Evolutionary conservation across 2,888 invertebrate genomes (phyloP), one percentile per base, ranked within the genome.

Genomic region (Acleris sparsana): DNA sequence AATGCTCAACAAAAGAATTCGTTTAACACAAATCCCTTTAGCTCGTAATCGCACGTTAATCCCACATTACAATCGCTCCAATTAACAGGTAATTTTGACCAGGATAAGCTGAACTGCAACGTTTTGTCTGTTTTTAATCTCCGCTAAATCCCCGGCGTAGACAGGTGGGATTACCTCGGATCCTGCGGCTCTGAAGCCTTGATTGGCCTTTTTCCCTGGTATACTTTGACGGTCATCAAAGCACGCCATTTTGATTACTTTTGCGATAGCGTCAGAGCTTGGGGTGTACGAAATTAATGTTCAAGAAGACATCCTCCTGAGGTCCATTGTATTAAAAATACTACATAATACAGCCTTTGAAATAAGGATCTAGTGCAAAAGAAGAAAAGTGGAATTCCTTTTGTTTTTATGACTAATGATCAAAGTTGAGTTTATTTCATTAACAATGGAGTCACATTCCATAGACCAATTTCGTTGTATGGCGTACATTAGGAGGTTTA

Each of bases 141-240:
- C 25, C 56, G 53, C 53, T 51, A 62, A 71, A 72, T 72, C 72
- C 69, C 61, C 56, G 29, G 63, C 65, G 68, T 69, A 68, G 72
- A 72, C 72, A 74, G 67, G 72, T 70, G 67, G 71, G 68, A 70
- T 72, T 72, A 69, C 56, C 29, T 22, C 5, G 13, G 60, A 70
- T 64, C 69, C 70, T 57, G 55, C 57, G 60, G 53, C 60, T 62
- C 63, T 55, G 25, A 60, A 63, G 53, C 62, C 65, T 55, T 68
- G 62, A 68, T 69, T 69, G 56, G 46, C 62, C 49, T 69, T 66
- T 65, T 59, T 59, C 62, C 63, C 43, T 13, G 53, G 17, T 39
- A 39, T 43, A 29, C 46, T 44, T 13, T 29, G 16, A 29, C 39
- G 46, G 25, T 46, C 61, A 39, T 53, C 55, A 53, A 48, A 56